Evolutionary conservation across 1,140 invertebrate species (phyloP).

Genomic region (Zophobas atratus): DNA sequence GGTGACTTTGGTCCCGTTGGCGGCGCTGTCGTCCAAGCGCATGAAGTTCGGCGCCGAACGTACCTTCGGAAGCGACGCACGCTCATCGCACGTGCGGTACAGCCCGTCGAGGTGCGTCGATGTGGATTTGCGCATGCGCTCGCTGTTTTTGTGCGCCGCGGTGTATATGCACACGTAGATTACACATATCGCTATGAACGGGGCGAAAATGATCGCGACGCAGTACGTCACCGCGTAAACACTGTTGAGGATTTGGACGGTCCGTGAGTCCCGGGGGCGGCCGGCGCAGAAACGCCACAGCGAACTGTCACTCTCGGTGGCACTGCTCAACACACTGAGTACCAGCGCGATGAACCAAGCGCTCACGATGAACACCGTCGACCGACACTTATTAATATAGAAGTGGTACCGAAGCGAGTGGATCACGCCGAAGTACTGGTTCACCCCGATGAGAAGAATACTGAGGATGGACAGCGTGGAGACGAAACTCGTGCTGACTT

Average conservation of each 20-base stretch:
- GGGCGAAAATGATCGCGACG: constrained; percentile 76
- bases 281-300: constrained; percentile 71
- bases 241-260: constrained; percentile 54
- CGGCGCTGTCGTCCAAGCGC: constrained; percentile 36
- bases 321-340: constrained; percentile 69
- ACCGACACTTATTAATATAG: constrained; percentile 81
- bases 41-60: constrained; percentile 64
- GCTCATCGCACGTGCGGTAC: constrained; percentile 32
- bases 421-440: constrained; percentile 90
- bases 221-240: constrained; percentile 70
- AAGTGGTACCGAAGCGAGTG: constrained; percentile 89
- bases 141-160: constrained; percentile 79
- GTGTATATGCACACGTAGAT: constrained; percentile 82
- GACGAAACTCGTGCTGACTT: constrained; percentile 71
- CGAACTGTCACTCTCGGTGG: constrained; percentile 66
- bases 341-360: constrained; percentile 77
- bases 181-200: constrained; percentile 78
- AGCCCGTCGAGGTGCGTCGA: constrained; percentile 51
- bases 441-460: constrained; percentile 85
- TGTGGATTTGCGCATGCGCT: constrained; percentile 74
- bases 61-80: constrained; percentile 59
- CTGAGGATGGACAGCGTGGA: constrained; percentile 70
- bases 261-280: constrained; percentile 64
- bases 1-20: constrained; percentile 51
- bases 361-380: constrained; percentile 77